phyloP scores from a whole-genome alignment of 2,888 invertebrate species.

The Caenorhabditis panamensis region DNA sequence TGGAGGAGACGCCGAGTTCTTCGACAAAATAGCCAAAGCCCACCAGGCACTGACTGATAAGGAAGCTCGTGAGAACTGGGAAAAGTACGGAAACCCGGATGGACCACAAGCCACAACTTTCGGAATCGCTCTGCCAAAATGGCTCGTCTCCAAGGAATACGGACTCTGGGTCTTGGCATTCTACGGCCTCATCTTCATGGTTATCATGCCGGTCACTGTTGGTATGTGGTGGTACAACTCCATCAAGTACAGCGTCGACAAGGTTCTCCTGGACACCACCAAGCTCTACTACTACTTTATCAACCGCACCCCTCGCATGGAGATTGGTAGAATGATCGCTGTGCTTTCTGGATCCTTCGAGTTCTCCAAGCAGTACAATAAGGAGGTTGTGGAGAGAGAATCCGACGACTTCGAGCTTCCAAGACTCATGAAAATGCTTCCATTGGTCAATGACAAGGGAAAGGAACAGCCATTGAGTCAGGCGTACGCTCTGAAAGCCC shows the following conservation, averaged over 20 bases:
- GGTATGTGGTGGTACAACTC: constrained; percentile 99
- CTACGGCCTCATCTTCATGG: constrained; percentile 97
- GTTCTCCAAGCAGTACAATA: constrained; percentile 94
- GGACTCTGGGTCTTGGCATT: constrained; percentile 95
- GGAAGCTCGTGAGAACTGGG: constrained; percentile 96
- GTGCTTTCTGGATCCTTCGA: constrained; percentile 96
- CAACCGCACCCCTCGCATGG: constrained; percentile 95
- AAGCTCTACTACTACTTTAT: constrained; percentile 96
- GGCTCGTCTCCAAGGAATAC: constrained; percentile 99
- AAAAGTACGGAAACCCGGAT: constrained; percentile 99
- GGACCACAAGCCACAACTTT: constrained; percentile 99
- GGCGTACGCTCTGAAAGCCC: constrained; percentile 84
- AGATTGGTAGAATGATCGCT: constrained; percentile 93
- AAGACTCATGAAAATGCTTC: constrained; percentile 90
- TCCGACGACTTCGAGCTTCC: constrained; percentile 96
- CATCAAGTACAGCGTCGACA: constrained; percentile 95
- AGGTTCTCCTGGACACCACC: constrained; percentile 95
- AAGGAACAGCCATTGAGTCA: constrained; percentile 94
- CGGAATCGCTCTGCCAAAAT: constrained; percentile 98
- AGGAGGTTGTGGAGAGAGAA: constrained; percentile 92
- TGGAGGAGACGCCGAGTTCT: constrained; percentile 93
- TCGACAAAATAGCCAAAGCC: constrained; percentile 97
- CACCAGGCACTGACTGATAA: constrained; percentile 91
- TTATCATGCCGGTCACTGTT: constrained; percentile 88
- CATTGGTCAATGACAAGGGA: constrained; percentile 93